phyloP scores from a whole-genome alignment of 2,888 invertebrate species.

The Athalia rosae region DNA sequence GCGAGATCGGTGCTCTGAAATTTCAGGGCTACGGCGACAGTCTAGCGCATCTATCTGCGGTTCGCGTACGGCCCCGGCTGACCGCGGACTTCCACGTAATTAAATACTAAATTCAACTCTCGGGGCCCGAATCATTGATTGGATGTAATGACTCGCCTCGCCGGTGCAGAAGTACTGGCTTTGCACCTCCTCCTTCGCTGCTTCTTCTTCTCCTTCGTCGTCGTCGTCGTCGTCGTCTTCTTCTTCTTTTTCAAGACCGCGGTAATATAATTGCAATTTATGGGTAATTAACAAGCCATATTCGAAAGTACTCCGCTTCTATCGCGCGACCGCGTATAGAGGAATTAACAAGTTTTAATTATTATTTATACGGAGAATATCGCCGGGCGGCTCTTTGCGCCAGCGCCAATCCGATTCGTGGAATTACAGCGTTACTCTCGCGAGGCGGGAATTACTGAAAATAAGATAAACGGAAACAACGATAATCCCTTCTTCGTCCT shows the following conservation, averaged over 20 bases:
- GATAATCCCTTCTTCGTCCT: not conserved
- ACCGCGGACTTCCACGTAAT: conserved; percentile 25
- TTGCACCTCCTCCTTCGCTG: too few relatives aligned
- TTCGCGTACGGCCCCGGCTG: not conserved
- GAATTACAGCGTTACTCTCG: not conserved
- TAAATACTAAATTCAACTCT: conserved; percentile 37
- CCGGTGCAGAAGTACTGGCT: not conserved
- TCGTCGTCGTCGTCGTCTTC: too few relatives aligned
- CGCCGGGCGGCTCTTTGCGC: not conserved
- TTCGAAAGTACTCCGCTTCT: conserved; percentile 24
- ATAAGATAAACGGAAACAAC: conserved; percentile 1
- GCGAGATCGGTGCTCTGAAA: conserved; percentile 23
- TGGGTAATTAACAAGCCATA: conserved; percentile 40
- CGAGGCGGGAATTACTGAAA: too few relatives aligned
- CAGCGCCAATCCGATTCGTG: not conserved
- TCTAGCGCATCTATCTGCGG: conserved; percentile 34
- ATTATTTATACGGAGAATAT: conserved; percentile 30
- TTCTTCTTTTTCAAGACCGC: conserved; percentile 17
- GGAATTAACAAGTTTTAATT: conserved; percentile 40
- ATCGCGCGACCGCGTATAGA: conserved; percentile 6
- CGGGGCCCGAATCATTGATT: conserved; percentile 39
- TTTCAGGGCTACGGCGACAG: conserved; percentile 15
- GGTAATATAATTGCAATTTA: conserved; percentile 44
- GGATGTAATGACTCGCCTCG: conserved; percentile 40
- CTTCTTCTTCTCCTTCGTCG: too few relatives aligned